A percentile compares a stretch with the other conserved stretches of the same genome.
These are phyloP conservation scores for Melanotaenia maccullochi DNA, from an alignment of 2,797 vertebrate genomes.

Conservation along the genomic window DNA sequence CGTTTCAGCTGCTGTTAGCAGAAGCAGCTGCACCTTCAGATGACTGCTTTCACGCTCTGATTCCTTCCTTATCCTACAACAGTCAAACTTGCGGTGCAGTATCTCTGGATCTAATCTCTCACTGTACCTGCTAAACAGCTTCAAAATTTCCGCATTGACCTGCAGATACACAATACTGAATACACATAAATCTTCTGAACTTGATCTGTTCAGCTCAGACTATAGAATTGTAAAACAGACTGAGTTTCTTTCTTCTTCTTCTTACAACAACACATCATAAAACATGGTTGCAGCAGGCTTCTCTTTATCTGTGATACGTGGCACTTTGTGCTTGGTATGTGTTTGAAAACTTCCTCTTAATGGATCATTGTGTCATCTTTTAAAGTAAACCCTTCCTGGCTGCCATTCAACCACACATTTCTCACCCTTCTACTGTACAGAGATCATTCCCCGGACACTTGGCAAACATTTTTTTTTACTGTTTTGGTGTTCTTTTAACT, in stretches of 20 bases:
- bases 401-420: neutral
- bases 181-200: neutral
- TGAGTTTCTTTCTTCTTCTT: too few relatives aligned
- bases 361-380: neutral
- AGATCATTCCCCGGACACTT: too few relatives aligned
- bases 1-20: neutral
- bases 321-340: neutral
- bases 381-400: rapidly evolving
- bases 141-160: neutral
- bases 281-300: neutral
- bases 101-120: neutral
- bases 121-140: slow-evolving; percentile 11
- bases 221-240: neutral
- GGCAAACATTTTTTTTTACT: too few relatives aligned
- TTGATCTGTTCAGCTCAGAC: neutral
- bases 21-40: neutral
- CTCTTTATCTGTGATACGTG: neutral
- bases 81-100: slow-evolving; percentile 2
- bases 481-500: too few relatives aligned
- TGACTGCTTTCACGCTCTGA: neutral
- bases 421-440: too few relatives aligned
- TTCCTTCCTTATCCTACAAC: neutral
- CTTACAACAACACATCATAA: neutral
- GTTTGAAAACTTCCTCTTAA: neutral
- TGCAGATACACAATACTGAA: neutral